Evolutionary conservation across 2,888 invertebrate species (phyloP), one percentile per base, ranked within the genome.

Genomic region (Agapetus fuscipes): DNA sequence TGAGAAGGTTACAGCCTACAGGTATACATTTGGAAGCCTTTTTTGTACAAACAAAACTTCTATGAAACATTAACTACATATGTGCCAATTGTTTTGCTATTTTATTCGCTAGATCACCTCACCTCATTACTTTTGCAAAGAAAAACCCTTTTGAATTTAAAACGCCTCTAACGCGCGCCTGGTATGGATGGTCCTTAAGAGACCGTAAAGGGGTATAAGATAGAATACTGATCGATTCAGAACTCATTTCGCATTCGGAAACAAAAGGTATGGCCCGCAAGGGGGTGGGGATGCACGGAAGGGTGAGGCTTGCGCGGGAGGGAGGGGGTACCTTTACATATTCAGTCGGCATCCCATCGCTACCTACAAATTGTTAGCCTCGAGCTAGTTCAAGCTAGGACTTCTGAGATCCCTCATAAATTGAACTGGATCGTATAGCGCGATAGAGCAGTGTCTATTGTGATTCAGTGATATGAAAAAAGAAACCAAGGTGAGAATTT

Each of bases 301-400:
- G 14, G 20, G 20, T 10, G 15, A 26, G 30, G 31, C n/a, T n/a
- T n/a, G n/a, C n/a, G n/a, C n/a, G n/a, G 32, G 27, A 26, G 17
- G 17, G 16, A 17, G 13, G 11, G 34, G 17, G 30, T 30, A 30
- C 30, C 35, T 34, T 34, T 43, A 43, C 38, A 43, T 43, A 43
- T 43, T 43, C 42, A 37, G 30, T 11, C 13, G 30, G 42, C 42
- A 43, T 43, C 34, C 38, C 29, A 17, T 29, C 15, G 35, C 20
- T 29, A 17, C 35, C 17, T 26, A 38, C 42, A 43, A 43, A 43
- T 43, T 43, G 38, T 31, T 43, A 34, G 37, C 36, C 37, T 16
- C 27, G 28, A 37, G 37, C 37, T 25, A 37, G 37, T 37, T 36
- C 17, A 20, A 32, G 20, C 20, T 24, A 12, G 24, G 32, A 32